Percentiles rank a stretch among this genome's conserved stretches.
Conservation (phyloP, 2,797 vertebrate species). For the Acanthornis magna region DNA sequence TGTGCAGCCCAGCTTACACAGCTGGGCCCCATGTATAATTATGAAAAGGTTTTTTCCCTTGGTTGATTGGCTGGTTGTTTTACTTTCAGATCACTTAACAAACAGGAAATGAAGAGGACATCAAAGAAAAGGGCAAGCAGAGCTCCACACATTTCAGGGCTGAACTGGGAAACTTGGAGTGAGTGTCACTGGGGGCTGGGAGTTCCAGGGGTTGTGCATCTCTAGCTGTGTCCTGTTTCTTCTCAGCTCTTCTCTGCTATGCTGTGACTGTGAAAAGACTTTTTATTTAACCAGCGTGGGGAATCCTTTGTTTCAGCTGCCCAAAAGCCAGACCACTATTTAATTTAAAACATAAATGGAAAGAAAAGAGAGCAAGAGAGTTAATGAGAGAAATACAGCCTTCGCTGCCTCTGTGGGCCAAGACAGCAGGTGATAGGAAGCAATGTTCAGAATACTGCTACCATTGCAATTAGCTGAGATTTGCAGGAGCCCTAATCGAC, state of each 20-base stretch:
- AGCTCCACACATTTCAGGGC: background rate
- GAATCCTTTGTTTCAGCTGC: conserved; percentile 4
- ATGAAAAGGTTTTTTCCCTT: background rate
- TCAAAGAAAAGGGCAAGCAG: conserved; percentile 24
- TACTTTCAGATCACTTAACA: conserved; percentile 52
- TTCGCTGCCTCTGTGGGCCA: background rate
- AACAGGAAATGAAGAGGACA: conserved; percentile 45
- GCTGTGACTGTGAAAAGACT: background rate
- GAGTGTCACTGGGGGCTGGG: background rate
- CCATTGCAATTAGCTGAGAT: background rate
- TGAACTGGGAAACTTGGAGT: conserved; percentile 4
- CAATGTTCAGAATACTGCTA: background rate
- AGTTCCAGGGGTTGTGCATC: background rate
- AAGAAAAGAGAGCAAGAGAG: background rate
- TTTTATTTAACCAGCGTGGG: background rate
- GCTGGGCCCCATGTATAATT: background rate
- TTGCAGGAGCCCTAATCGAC: background rate
- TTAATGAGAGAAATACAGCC: background rate
- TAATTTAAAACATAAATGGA: background rate
- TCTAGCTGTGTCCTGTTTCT: background rate
- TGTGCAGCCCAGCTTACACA: conserved; percentile 28
- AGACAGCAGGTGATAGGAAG: background rate
- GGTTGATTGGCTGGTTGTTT: background rate
- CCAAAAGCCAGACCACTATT: background rate
- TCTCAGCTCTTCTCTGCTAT: background rate